Percentiles rank a stretch among this genome's conserved stretches.
phyloP scores from a whole-genome alignment of 2,797 vertebrate genomes.

The Galaxias olidus region DNA sequence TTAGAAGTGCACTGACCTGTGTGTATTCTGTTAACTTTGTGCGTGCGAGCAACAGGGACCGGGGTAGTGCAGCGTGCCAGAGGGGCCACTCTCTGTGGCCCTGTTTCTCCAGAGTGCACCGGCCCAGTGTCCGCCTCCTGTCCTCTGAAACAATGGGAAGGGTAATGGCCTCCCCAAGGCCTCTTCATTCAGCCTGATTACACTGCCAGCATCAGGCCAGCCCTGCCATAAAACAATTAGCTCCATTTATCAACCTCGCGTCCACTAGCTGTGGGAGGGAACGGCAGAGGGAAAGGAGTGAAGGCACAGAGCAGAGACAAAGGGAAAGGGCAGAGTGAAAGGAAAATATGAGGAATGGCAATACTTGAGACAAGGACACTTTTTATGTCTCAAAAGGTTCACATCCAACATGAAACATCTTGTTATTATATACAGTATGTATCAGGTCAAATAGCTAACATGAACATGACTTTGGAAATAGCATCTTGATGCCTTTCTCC shows the following conservation, averaged over 20 bases:
- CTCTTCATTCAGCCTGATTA: conserved; percentile 79
- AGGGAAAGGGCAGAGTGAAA: conserved; percentile 17
- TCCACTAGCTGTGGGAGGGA: conserved; percentile 54
- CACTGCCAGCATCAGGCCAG: conserved; percentile 73
- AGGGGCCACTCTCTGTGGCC: conserved; percentile 59
- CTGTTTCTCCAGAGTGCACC: conserved; percentile 58
- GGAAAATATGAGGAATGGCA: not conserved
- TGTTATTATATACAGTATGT: no score
- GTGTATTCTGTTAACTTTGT: conserved; percentile 20
- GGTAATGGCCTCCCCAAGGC: conserved; percentile 82
- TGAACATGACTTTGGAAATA: no score
- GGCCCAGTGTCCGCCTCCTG: conserved; percentile 68
- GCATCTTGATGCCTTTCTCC: no score
- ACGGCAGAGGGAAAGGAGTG: not conserved
- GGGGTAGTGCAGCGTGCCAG: conserved; percentile 39
- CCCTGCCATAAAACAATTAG: conserved; percentile 82
- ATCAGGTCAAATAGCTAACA: no score
- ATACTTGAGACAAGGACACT: not conserved
- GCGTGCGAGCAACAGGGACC: conserved; percentile 23
- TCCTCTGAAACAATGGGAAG: conserved; percentile 82
- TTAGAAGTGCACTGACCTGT: not conserved
- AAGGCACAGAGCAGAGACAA: conserved; percentile 18
- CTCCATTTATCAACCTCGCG: conserved; percentile 81
- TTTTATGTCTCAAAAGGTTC: no score
- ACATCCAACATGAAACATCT: not conserved